phyloP scores from a whole-genome alignment of 2,888 invertebrate genomes.

The Leptopilina myrica region DNA sequence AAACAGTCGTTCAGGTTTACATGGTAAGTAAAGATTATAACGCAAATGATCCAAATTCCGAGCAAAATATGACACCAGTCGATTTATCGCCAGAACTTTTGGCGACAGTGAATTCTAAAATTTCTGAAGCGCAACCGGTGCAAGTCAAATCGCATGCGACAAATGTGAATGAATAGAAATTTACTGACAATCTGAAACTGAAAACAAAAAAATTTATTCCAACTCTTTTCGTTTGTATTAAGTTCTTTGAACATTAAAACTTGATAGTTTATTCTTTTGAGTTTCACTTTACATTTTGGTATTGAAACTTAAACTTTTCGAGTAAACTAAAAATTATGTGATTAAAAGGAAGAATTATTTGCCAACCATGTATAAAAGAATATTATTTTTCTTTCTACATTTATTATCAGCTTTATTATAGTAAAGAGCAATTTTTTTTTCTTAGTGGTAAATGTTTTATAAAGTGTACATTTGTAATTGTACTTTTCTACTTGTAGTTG shows the following conservation, averaged over 20 bases:
- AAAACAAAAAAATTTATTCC: neutral
- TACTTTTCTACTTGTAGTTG: neutral
- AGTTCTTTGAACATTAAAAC: neutral
- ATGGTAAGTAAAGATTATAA: constrained; percentile 76
- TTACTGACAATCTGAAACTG: neutral
- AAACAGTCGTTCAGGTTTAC: constrained; percentile 77
- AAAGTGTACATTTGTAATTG: constrained; percentile 5
- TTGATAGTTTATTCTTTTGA: neutral
- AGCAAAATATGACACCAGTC: constrained; percentile 70
- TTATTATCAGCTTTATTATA: neutral
- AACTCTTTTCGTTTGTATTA: neutral
- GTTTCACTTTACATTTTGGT: neutral
- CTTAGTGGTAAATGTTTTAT: neutral
- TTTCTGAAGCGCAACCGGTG: constrained; percentile 56
- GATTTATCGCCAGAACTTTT: constrained; percentile 72
- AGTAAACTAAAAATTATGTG: no score
- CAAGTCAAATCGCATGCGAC: constrained; percentile 46
- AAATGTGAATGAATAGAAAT: constrained; percentile 35
- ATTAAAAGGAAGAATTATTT: no score
- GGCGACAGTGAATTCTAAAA: constrained; percentile 66
- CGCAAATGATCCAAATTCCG: constrained; percentile 52
- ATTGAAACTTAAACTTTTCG: no score
- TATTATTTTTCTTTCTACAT: neutral
- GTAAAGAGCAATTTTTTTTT: neutral
- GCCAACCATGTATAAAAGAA: neutral